These are phyloP conservation scores for Cryptotermes secundus DNA, from an alignment of 1,140 invertebrate species.

Conservation along the genomic window DNA sequence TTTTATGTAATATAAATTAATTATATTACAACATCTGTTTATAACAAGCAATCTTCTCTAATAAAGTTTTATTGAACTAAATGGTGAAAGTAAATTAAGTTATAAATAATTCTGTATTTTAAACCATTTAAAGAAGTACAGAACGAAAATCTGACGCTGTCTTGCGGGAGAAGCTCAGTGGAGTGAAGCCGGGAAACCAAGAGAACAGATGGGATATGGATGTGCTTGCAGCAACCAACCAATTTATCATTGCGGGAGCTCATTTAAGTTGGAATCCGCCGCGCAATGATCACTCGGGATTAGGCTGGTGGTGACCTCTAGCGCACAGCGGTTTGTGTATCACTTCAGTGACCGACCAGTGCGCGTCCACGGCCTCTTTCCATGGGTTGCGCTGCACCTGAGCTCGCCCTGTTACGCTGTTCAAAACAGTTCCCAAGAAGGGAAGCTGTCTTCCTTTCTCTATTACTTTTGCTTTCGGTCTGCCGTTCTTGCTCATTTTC, in stretches of 20 bases:
- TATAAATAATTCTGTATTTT: not conserved
- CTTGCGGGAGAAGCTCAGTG: not conserved
- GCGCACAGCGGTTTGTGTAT: slow-evolving; percentile 1
- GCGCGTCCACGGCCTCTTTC: not conserved
- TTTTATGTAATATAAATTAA: no score
- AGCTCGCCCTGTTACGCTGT: not conserved
- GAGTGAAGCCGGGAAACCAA: not conserved
- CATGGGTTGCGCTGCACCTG: not conserved
- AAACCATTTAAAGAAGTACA: not conserved
- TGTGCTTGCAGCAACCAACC: not conserved
- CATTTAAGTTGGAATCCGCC: slow-evolving; percentile 24
- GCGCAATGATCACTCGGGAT: slow-evolving; percentile 26
- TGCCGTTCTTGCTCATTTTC: not conserved
- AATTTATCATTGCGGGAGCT: slow-evolving; percentile 30
- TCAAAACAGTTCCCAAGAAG: not conserved
- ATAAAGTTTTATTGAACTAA: no score
- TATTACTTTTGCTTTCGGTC: not conserved
- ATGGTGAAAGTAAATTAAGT: no score
- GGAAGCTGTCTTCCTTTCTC: not conserved
- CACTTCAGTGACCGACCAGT: slow-evolving; percentile 6
- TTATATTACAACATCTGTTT: no score
- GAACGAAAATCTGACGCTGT: not conserved
- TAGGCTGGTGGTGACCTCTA: slow-evolving; percentile 14
- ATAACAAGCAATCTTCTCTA: no score
- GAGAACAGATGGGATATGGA: slow-evolving; percentile 7